Evolutionary conservation across 2,113 vertebrate species (phyloP).

Genomic region (Larimichthys crocea): DNA sequence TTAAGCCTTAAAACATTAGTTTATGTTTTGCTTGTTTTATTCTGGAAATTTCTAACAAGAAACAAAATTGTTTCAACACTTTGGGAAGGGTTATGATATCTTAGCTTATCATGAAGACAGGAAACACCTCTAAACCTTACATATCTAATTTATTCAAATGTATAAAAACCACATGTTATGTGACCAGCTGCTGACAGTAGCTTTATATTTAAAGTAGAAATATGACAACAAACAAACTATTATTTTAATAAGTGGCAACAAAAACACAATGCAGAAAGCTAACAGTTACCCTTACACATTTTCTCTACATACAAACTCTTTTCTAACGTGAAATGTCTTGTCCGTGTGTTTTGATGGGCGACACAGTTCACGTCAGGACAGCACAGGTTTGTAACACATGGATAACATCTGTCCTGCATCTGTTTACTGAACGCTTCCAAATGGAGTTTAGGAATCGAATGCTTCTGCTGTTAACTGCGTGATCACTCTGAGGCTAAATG

Average conservation of each 20-base stretch:
- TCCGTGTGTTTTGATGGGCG: conserved; percentile 14
- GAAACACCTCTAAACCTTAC: background rate
- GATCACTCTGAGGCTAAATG: background rate
- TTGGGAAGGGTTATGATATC: background rate
- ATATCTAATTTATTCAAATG: background rate
- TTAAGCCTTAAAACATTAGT: too few relatives aligned
- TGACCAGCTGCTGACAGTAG: background rate
- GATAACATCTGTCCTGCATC: conserved; percentile 52
- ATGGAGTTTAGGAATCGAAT: background rate
- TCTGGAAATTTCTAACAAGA: background rate
- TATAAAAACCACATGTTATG: background rate
- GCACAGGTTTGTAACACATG: conserved; percentile 35
- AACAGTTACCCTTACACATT: background rate
- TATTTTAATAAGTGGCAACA: background rate
- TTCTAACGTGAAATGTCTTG: conserved; percentile 8
- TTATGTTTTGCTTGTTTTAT: background rate
- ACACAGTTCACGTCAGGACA: conserved; percentile 35
- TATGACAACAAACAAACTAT: background rate
- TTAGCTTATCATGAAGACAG: background rate
- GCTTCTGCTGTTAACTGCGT: background rate
- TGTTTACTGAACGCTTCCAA: conserved; percentile 46
- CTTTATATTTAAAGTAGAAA: background rate
- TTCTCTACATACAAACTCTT: background rate
- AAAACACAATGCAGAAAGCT: background rate
- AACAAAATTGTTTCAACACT: background rate